Evolutionary conservation across 2,113 vertebrate genomes (phyloP), one percentile per base, ranked within the genome.

Genomic region (Gopherus evgoodei): DNA sequence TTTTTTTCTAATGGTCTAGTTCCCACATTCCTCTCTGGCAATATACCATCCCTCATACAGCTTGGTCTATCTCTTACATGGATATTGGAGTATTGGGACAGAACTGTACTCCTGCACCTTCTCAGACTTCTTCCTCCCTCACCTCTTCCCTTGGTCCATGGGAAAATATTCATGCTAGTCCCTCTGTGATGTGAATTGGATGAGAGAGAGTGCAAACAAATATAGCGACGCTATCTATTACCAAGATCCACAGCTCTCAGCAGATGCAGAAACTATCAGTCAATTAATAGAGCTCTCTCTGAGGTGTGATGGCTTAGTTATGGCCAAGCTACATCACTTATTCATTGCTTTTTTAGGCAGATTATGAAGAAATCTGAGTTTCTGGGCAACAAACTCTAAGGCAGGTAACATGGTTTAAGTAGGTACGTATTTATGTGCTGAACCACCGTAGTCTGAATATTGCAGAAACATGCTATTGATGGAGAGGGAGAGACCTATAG

Each of bases 351-450:
- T 44, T 80, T 16, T 5, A 27, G 19, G 75, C 57, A 84, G 49
- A 81, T 57, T 6, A 44, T 11, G 79, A 75, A 69, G 42, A n/a
- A 65, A 50, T 62, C 8, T 47, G 5, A 29, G 11, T 89, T 0
- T 0, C 1, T 75, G 44, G 14, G 38, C 25, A 22, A 24, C 22
- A 47, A 0, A 42, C 5, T 65, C 31, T 62, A 65, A 31, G 59
- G 4, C 6, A 14, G 14, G 31, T 65, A 16, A 31, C 29, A 65
- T 31, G 35, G 31, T 65, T 31, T 65, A 35, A 65, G 29, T 65
- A 65, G 16, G 14, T 17, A 65, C 25, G 10, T 57, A 57, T 57
- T 69, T 31, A 31, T 69, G 27, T 69, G 11, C 25, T n/a, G 29
- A n/a, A n/a, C 35, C 35, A 69, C 65, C 8, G 27, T 75, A 54